phyloP scores from a whole-genome alignment of 2,888 invertebrate genomes.

The Euspilapteryx auroguttella region DNA sequence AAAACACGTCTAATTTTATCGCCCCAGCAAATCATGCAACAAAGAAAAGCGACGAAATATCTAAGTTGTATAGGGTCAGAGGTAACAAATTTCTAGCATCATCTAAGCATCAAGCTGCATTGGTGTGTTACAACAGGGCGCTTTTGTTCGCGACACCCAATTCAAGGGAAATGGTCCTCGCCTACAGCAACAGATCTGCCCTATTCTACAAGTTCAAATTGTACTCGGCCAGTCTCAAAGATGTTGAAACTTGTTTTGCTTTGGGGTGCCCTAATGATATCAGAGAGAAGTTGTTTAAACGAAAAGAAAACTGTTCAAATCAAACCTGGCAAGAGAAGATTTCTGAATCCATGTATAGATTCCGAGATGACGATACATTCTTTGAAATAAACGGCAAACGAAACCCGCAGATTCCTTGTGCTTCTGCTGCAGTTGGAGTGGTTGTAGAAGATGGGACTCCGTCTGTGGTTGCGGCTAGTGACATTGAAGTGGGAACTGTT shows the following conservation, averaged over 20 bases:
- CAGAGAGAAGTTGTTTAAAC: conserved; percentile 6
- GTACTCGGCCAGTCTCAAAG: conserved; percentile 8
- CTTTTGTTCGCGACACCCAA: conserved; percentile 9
- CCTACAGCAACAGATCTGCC: conserved; percentile 11
- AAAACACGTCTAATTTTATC: too few species aligned
- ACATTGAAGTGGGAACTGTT: conserved; percentile 5
- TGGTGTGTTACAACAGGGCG: conserved; percentile 10
- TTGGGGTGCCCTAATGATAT: conserved; percentile 8
- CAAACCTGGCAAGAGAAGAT: conserved; percentile 5
- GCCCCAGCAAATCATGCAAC: not conserved
- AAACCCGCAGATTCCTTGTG: conserved; percentile 6
- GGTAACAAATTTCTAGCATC: conserved; percentile 5
- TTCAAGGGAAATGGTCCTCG: conserved; percentile 9
- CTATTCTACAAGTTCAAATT: conserved; percentile 6
- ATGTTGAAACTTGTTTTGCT: conserved; percentile 8
- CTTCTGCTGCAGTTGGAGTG: conserved; percentile 5
- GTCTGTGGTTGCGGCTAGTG: conserved; percentile 5
- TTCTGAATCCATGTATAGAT: not conserved
- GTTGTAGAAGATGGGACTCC: not conserved
- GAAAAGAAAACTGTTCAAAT: conserved; percentile 5
- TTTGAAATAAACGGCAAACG: conserved; percentile 5
- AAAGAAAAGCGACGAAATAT: not conserved
- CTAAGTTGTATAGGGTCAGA: not conserved
- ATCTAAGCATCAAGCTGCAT: conserved; percentile 5
- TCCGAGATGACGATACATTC: conserved; percentile 1